Evolutionary conservation across 1,140 invertebrate genomes (phyloP).

Genomic region (Acromyrmex heyeri): DNA sequence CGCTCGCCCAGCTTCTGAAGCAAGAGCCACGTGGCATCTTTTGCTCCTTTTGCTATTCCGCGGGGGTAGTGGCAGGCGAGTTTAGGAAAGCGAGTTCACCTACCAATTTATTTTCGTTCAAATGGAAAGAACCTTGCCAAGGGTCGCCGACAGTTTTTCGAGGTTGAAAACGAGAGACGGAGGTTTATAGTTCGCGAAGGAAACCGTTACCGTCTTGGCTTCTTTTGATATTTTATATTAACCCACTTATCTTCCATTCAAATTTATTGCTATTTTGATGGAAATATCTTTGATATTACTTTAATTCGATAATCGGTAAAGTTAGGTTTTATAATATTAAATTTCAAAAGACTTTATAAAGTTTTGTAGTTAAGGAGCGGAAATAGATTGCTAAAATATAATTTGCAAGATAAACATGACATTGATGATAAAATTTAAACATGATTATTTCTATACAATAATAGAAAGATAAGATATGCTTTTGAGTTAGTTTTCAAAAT

Average conservation of each 20-base stretch:
- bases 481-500: not conserved
- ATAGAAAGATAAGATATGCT: not conserved
- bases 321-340: not conserved
- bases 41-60: slow-evolving; percentile 45
- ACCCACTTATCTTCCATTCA: slow-evolving; percentile 33
- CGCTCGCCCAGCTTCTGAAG: slow-evolving; percentile 62
- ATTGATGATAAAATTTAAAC: not conserved
- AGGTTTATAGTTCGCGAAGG: slow-evolving; percentile 42
- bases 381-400: not conserved
- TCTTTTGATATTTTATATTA: slow-evolving; percentile 70
- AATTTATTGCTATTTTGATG: slow-evolving; percentile 76
- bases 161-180: slow-evolving; percentile 39
- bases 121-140: slow-evolving; percentile 68
- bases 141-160: slow-evolving; percentile 54
- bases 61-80: not conserved
- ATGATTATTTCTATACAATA: not conserved
- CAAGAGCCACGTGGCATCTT: slow-evolving; percentile 46
- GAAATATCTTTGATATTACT: slow-evolving; percentile 65
- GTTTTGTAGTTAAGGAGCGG: not conserved
- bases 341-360: not conserved
- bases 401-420: not conserved
- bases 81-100: slow-evolving; percentile 34
- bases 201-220: not conserved
- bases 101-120: slow-evolving; percentile 76
- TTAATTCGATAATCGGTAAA: not conserved